Percentiles rank a stretch among this genome's conserved stretches.
Conservation (phyloP, 1,140 invertebrate genomes). For the Heliothis subflexa region DNA sequence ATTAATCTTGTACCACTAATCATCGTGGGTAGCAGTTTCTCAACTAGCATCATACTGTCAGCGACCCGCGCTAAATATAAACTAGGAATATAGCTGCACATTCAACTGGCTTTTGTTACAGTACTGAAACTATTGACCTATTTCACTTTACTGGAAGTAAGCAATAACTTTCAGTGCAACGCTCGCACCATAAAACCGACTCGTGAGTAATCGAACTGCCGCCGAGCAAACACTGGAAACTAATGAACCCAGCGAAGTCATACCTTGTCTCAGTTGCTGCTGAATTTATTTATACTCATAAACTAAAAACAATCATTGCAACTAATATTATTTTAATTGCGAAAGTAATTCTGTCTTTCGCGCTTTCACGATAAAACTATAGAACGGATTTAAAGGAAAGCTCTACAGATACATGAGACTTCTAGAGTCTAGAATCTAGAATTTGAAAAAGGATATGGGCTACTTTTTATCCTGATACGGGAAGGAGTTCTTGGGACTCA, state of each 20-base stretch:
- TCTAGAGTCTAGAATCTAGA: no score
- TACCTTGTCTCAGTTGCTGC: not conserved
- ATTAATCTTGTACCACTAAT: not conserved
- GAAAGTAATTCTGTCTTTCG: no score
- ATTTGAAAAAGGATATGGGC: no score
- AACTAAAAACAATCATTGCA: no score
- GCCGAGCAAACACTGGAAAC: not conserved
- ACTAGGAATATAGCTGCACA: conserved; percentile 69
- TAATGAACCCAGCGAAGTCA: not conserved
- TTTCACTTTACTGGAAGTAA: conserved; percentile 84
- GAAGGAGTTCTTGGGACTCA: no score
- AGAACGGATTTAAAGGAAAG: no score
- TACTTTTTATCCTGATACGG: no score
- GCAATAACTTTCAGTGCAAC: conserved; percentile 83
- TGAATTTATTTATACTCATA: no score
- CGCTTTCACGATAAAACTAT: no score
- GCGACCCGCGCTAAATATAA: conserved; percentile 73
- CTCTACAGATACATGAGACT: no score
- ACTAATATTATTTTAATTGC: no score
- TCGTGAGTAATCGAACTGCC: conserved; percentile 59
- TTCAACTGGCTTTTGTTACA: conserved; percentile 83
- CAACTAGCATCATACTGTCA: conserved; percentile 53
- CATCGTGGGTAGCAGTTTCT: not conserved
- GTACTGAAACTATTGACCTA: conserved; percentile 86
- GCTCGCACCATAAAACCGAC: conserved; percentile 75